Evolutionary conservation across 2,113 vertebrate species (phyloP), one percentile per base, ranked within the genome.

Genomic region (Falco punctatus): DNA sequence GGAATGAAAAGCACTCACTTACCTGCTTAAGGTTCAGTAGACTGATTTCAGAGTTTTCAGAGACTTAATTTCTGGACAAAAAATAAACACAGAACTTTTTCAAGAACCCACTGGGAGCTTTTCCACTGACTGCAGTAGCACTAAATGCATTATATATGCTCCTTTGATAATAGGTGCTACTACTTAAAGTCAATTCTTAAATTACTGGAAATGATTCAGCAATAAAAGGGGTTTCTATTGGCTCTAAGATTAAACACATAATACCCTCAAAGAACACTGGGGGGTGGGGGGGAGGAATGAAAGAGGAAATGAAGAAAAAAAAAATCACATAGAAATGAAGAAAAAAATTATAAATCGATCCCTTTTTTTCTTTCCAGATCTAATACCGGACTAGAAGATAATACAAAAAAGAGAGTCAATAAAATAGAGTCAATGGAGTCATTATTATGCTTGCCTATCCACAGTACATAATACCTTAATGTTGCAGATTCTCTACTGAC

Each of bases 171-270:
- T 92, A 64, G 72, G 65, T 62, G 65, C 48, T 55, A 65, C 75
- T 92, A 89, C 35, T 64, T 94, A 74, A 93, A 96, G 58, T 80
- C 33, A 90, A 44, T 91, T 95, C 73, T 85, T 93, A 90, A 95
- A 66, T 75, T 91, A 38, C 46, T 61, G 38, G 65, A 58, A 92
- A 81, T 62, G 21, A 91, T 79, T 88, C n/a, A 81, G 49, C 42
- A 93, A 77, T 51, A 86, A 86, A 86, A 84, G 16, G 62, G 69
- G 21, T 75, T 96, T 94, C 91, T 90, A n/a, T 75, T 93, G 20
- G 65, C 57, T 84, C 48, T 23, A 55, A 86, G 18, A 35, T 82
- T 90, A 91, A 92, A 85, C 42, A 42, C 42, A 65, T 78, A 74
- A 80, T 28, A 77, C 7, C 18, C 16, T 82, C 49, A 82, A 79